A percentile compares a stretch with the other conserved stretches of the same genome.
Conservation (phyloP, 2,797 vertebrate species). For the Apogon talboti region DNA sequence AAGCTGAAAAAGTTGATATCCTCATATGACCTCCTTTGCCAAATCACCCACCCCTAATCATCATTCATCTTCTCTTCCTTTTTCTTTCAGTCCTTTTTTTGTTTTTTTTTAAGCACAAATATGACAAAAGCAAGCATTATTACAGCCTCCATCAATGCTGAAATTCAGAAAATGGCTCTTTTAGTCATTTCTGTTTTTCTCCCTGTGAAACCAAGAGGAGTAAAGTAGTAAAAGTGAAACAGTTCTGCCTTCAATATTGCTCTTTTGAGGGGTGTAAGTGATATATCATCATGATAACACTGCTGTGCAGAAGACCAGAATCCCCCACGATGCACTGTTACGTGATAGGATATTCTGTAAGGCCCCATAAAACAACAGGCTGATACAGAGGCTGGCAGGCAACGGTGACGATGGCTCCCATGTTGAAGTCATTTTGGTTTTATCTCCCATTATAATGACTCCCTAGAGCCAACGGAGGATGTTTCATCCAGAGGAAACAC, state of each 20-base stretch:
- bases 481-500: background rate
- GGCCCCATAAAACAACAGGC: constrained; percentile 16
- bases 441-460: background rate
- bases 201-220: background rate
- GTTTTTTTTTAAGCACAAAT: background rate
- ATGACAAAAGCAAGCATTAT: background rate
- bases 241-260: constrained; percentile 8
- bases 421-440: constrained; percentile 9
- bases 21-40: too few relatives aligned
- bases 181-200: constrained; percentile 5
- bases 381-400: constrained; percentile 2
- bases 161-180: background rate
- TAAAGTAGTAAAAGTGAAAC: constrained; percentile 25
- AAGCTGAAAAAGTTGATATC: too few relatives aligned
- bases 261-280: constrained; percentile 28
- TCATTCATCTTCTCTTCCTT: too few relatives aligned
- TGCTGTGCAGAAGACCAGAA: background rate
- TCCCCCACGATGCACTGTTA: constrained; percentile 15
- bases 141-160: background rate
- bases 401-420: background rate
- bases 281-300: constrained; percentile 8
- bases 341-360: constrained; percentile 25
- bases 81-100: background rate
- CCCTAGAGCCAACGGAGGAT: background rate
- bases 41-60: too few relatives aligned